phyloP scores from a whole-genome alignment of 2,888 invertebrate genomes.

The Diaperis boleti region DNA sequence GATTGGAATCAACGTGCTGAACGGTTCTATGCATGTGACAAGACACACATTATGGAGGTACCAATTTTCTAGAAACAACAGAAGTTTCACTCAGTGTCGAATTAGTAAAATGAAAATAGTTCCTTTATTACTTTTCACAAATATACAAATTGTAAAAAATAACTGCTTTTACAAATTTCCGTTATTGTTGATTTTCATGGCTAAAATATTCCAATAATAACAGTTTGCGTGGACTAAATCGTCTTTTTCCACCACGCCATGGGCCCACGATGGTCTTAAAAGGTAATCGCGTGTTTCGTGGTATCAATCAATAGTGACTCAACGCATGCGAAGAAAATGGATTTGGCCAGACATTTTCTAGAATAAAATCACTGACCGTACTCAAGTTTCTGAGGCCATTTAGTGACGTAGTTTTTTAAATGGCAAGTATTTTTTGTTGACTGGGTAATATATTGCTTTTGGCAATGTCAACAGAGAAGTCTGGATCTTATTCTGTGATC shows the following conservation, averaged over 20 bases:
- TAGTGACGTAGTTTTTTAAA: conserved; percentile 22
- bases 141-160: too few relatives aligned
- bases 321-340: conserved; percentile 28
- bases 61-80: too few relatives aligned
- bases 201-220: too few relatives aligned
- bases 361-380: conserved; percentile 33
- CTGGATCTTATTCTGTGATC: not conserved
- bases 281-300: not conserved
- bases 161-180: too few relatives aligned
- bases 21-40: too few relatives aligned
- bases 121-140: too few relatives aligned
- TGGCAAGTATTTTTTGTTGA: conserved; percentile 11
- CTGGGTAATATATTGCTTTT: conserved; percentile 13
- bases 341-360: not conserved
- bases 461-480: not conserved
- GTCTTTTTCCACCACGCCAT: too few relatives aligned
- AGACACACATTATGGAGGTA: not conserved
- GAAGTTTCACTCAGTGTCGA: too few relatives aligned
- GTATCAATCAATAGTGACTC: conserved; percentile 15
- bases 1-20: too few relatives aligned
- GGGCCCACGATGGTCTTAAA: not conserved
- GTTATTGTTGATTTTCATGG: too few relatives aligned
- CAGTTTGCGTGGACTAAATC: too few relatives aligned
- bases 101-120: too few relatives aligned
- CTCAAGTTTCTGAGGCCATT: conserved; percentile 28